Evolutionary conservation across 2,888 invertebrate species (phyloP).

Genomic region (Tachystola acroxantha): DNA sequence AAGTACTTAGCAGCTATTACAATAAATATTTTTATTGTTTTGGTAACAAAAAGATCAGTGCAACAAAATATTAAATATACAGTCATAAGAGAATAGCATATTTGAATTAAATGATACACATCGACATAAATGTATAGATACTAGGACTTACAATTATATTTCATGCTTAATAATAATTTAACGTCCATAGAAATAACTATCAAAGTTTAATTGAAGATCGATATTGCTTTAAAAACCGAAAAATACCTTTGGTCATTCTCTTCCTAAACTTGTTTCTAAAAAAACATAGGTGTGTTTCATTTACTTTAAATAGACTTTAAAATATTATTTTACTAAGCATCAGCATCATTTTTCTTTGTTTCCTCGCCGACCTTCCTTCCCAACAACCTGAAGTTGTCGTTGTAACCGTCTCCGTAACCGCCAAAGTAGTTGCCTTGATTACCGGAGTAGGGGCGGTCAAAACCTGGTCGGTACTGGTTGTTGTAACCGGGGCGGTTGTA

Average conservation of each 20-base stretch:
- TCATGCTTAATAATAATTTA: too few relatives aligned
- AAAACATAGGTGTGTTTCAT: too few relatives aligned
- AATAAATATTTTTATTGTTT: conserved; percentile 6
- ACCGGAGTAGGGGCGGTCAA: conserved; percentile 30
- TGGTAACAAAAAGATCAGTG: conserved; percentile 13
- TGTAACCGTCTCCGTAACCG: conserved; percentile 46
- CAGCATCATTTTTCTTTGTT: conserved; percentile 38
- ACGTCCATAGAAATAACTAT: too few relatives aligned
- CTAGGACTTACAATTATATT: too few relatives aligned
- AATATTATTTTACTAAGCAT: conserved; percentile 1
- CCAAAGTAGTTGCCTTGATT: conserved; percentile 47
- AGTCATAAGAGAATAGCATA: neutral
- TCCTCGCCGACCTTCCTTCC: conserved; percentile 50
- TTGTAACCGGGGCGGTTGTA: conserved; percentile 21
- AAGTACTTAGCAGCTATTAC: neutral
- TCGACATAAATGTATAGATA: too few relatives aligned
- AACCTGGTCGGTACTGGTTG: conserved; percentile 21
- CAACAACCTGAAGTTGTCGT: conserved; percentile 44
- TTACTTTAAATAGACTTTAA: too few relatives aligned
- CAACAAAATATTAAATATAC: conserved; percentile 3
- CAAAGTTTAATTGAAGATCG: too few relatives aligned
- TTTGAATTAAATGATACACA: too few relatives aligned
- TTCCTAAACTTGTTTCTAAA: too few relatives aligned
- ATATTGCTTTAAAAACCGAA: too few relatives aligned
- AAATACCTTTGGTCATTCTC: too few relatives aligned